Conservation (phyloP, 2,113 vertebrate genomes). For the Phalacrocorax pelagicus region DNA sequence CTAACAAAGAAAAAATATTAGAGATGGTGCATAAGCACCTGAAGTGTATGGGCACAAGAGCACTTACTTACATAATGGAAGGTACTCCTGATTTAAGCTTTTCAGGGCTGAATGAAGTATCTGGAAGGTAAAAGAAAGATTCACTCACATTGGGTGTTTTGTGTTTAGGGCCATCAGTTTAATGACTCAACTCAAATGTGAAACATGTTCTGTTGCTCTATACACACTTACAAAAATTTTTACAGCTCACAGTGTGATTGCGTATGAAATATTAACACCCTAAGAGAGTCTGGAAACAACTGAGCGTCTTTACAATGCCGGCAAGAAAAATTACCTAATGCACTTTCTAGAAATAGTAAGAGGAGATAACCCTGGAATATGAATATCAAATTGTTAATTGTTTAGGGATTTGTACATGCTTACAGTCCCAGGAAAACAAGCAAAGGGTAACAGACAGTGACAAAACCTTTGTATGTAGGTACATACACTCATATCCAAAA, state of each 20-base stretch:
- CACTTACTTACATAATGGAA: background rate
- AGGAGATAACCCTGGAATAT: background rate
- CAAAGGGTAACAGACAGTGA: background rate
- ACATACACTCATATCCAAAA: background rate
- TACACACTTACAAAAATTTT: background rate
- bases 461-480: background rate
- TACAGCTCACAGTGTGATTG: background rate
- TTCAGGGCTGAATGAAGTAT: background rate
- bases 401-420: background rate
- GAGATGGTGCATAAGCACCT: background rate
- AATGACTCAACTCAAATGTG: background rate
- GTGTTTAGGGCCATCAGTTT: background rate
- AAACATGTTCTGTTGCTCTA: background rate
- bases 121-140: background rate
- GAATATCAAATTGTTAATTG: background rate
- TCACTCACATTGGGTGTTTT: background rate
- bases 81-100: background rate
- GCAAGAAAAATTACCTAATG: background rate
- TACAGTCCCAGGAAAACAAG: background rate
- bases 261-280: slow-evolving; percentile 14
- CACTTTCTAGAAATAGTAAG: background rate
- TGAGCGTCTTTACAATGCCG: background rate
- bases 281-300: background rate
- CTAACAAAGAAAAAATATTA: background rate
- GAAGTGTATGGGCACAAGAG: background rate